Base-by-base conservation (phyloP, 2,113 vertebrate genomes). In the Petaurus breviceps region DNA sequence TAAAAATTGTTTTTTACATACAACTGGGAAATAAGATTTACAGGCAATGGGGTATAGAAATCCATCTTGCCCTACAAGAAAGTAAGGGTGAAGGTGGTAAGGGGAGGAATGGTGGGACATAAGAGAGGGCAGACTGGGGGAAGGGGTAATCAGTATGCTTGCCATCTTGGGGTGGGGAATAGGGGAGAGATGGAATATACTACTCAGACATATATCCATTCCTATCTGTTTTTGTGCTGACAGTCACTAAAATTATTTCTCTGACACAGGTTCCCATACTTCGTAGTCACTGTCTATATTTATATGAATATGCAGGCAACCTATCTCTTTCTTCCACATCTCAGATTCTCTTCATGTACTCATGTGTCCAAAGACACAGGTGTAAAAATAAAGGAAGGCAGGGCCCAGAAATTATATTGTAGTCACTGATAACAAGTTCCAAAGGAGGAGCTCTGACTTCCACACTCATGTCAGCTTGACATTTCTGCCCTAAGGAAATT, bases 341-440 rank as follows among this genome's bases (percentile, higher is more conserved):
- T 9, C 26, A 61, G 11, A 0, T 16, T 25, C 24, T 57, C 1
- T 50, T 50, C 4, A 26, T 23, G 9, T 50, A 0, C 50, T 61
- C 90, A 37, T 19, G 8, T 52, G 49, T 23, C 25, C 52, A 49
- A 7, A 22, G 0, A 9, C 57, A 19, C 0, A 90, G 31, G 24
- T 0, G 0, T 31, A 28, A 46, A 61, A 68, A 37, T 9, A 68
- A 37, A 16, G 37, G 90, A 31, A 22, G 50, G 24, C 8, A 12
- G 0, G 5, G 37, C 1, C 0, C 90, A 52, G 49, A 9, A 11
- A 43, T 0, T 10, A 1, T 10, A 11, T 2, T 0, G 54, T 3
- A 28, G 16, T 0, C 37, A 31, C 90, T 92, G 43, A 55, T 0
- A 0, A 37, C 43, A 9, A 0, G 25, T 37, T 90, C 93, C 54